Evolutionary conservation across 2,888 invertebrate species (phyloP), one percentile per base, ranked within the genome.

Genomic region (Torymus tubicola): DNA sequence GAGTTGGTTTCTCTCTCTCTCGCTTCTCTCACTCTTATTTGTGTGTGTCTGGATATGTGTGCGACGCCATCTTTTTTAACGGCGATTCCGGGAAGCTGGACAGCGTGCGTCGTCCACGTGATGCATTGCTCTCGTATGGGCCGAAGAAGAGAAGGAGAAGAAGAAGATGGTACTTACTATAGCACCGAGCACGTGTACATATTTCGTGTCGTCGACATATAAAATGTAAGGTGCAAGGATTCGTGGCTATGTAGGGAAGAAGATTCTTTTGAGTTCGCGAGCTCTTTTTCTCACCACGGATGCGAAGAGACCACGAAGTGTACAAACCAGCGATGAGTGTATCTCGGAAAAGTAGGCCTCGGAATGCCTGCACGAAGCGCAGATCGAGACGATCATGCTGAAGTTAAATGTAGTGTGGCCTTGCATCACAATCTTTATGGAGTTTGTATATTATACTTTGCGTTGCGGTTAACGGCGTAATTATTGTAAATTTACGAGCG

Each of bases 291-390:
- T 14, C 65, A 52, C 14, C 52, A 63, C n/a, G 52, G 50, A 16
- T 4, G 31, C 31, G 8, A n/a, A 13, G 31, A 53, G 68, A 63
- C 63, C 64, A 64, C 53, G 52, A 61, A 64, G 68, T 57, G 71
- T 21, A 21, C 72, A 77, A 77, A 77, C 63, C 69, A 69, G 57
- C 77, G 80, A 81, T 77, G 67, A 72, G 57, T 31, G 4, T 31
- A 69, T 77, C 72, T 61, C 52, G 68, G 57, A 77, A 77, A 76
- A 76, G 71, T 71, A 71, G 75, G 76, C 65, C 75, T 70, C 11
- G 73, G 24, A 63, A 69, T 70, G n/a, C 60, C 5, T 60, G 42
- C 61, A 18, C 42, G 1, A 21, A 2, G 53, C 14, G 42, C 31
- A 24, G 31, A 13, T 1, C 8, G 42, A 42, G 42, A 8, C 42